Evolutionary conservation across 2,888 invertebrate species (phyloP), one percentile per base, ranked within the genome.

Genomic region (Chaitophorus viminalis): DNA sequence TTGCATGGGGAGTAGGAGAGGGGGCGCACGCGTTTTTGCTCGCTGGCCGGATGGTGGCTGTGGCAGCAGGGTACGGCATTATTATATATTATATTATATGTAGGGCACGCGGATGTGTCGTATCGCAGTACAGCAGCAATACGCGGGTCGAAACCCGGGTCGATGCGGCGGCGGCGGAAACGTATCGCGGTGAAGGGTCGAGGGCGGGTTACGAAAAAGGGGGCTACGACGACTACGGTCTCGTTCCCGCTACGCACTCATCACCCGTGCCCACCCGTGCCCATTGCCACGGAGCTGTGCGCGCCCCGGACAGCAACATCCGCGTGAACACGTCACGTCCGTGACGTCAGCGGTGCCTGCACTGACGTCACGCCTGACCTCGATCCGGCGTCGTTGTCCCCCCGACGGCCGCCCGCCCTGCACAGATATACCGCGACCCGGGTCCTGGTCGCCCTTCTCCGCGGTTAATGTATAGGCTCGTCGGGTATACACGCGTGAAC

Each of bases 341-440:
- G 17, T 87, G 86, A 87, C 86, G 86, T 87, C 79, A 87, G 39
- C 54, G 86, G 52, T 72, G 78, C 39, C 78, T 25, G 86, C 72
- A 52, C 79, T 74, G 79, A 87, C 86, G 86, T 87, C 86, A 87
- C 86, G 60, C 31, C 33, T 79, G 86, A 87, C 86, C 86, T 87
- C 74, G 79, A 9, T 78, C 39, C 46, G 6, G 6, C 39, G 46
- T 29, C 65, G 29, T 29, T 33, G 25, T 21, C 0, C 54, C 54
- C n/a, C 65, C 46, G 46, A 9, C 46, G 11, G 36, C 14, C 46
- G 11, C 46, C 46, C 46, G 6, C 46, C 46, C 11, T 1, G 9
- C 46, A 9, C 5, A 11, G 8, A 8, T 8, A 11, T 65, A 29
- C 78, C 33, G 54, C 17, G 54, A 18, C 21, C 18, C 54, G 54